Evolutionary conservation across 2,113 vertebrate genomes (phyloP).

Genomic region (Steatornis caripensis): DNA sequence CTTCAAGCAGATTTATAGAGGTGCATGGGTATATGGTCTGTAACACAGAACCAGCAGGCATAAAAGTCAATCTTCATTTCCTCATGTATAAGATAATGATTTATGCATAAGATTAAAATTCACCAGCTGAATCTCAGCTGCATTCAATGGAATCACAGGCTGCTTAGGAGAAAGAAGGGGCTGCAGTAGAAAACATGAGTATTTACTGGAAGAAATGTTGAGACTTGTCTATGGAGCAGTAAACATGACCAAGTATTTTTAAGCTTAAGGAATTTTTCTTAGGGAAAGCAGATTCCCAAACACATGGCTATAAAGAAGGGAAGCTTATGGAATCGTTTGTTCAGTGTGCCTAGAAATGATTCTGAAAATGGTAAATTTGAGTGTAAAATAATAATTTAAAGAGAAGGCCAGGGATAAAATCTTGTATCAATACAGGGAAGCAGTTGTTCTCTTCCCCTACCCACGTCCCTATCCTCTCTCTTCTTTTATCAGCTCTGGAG

Average conservation of each 20-base stretch:
- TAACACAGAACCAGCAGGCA: not conserved
- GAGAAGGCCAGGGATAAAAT: not conserved
- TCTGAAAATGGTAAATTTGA: not conserved
- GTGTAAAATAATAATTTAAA: not conserved
- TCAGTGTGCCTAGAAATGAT: not conserved
- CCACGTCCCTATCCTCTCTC: fast-evolving
- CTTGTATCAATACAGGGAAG: not conserved
- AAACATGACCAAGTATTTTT: not conserved
- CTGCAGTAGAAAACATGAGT: not conserved
- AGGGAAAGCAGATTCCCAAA: not conserved
- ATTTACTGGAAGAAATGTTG: not conserved
- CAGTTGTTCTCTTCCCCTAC: not conserved
- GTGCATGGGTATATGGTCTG: not conserved
- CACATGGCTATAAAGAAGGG: not conserved
- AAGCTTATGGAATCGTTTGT: not conserved
- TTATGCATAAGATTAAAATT: not conserved
- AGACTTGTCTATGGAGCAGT: not conserved
- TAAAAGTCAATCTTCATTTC: not conserved
- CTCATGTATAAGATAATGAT: not conserved
- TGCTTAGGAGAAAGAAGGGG: not conserved
- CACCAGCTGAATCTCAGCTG: not conserved
- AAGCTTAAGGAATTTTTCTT: not conserved
- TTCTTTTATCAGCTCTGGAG: not conserved
- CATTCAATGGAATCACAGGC: not conserved
- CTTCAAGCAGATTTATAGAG: not conserved